Evolutionary conservation across 2,113 vertebrate genomes (phyloP).

Genomic region (Microtus ochrogaster): DNA sequence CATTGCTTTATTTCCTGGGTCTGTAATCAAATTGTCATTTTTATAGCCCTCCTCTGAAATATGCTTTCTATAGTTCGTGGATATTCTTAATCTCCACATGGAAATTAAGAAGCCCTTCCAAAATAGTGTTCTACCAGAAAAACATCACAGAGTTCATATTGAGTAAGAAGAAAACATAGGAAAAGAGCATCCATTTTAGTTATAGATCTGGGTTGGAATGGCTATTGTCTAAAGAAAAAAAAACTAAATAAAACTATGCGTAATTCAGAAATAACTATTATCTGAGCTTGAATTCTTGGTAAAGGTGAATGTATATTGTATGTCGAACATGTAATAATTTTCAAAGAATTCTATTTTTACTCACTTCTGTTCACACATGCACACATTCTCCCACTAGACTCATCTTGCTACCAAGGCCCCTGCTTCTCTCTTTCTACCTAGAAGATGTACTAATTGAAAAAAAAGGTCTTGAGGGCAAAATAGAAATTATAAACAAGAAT

Average conservation of each 20-base stretch:
- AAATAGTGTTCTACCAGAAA: neutral
- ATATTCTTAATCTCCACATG: neutral
- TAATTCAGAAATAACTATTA: neutral
- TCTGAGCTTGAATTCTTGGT: neutral
- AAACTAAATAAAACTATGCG: neutral
- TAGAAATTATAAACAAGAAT: neutral
- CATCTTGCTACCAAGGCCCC: neutral
- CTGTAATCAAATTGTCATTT: constrained; percentile 36
- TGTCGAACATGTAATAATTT: neutral
- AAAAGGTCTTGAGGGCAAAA: neutral
- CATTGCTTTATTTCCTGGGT: constrained; percentile 36
- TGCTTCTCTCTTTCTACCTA: neutral
- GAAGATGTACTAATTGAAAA: neutral
- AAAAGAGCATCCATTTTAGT: neutral
- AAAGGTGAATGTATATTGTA: neutral
- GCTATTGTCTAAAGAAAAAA: neutral
- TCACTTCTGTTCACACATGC: neutral
- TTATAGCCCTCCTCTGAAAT: neutral
- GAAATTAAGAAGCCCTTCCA: neutral
- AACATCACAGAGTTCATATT: neutral
- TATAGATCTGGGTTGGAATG: neutral
- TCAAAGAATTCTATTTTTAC: neutral
- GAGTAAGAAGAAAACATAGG: neutral
- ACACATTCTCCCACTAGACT: neutral
- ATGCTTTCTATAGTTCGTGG: neutral